Evolutionary conservation across 1,140 invertebrate genomes (phyloP).

Genomic region (Bactericera cockerelli): DNA sequence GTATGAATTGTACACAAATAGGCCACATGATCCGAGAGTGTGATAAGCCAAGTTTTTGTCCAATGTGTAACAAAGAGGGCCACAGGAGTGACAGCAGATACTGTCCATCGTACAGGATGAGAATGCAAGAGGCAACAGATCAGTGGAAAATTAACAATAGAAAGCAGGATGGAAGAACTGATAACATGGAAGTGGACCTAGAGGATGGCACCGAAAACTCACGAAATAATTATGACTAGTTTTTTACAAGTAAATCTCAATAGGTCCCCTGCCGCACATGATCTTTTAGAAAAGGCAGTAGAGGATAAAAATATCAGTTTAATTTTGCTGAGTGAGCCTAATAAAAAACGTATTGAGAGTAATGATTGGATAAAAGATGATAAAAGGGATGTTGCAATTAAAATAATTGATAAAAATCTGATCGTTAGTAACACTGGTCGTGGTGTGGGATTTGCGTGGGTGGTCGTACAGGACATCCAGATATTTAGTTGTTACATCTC

Average conservation of each 20-base stretch:
- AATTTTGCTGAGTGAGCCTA: neutral
- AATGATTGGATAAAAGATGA: neutral
- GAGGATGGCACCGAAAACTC: too few species aligned
- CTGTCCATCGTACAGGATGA: too few species aligned
- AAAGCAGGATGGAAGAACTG: too few species aligned
- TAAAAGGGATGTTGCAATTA: neutral
- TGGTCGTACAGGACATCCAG: neutral
- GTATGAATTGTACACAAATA: too few species aligned
- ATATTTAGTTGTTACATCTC: neutral
- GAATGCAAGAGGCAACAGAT: too few species aligned
- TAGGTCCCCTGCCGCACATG: neutral
- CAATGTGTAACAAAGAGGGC: too few species aligned
- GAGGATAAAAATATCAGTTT: neutral
- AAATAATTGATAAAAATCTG: neutral
- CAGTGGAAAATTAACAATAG: too few species aligned
- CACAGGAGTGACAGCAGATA: too few species aligned
- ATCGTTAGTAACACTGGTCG: neutral
- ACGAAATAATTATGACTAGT: too few species aligned
- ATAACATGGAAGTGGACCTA: too few species aligned
- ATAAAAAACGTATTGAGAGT: neutral
- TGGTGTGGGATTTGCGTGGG: neutral
- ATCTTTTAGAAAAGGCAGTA: neutral
- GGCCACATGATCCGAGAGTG: too few species aligned
- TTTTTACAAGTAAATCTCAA: constrained; percentile 7
- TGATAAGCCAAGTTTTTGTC: too few species aligned